Percentiles rank a stretch among this genome's conserved stretches.
These are phyloP conservation scores for Melanotaenia maccullochi DNA, from an alignment of 2,797 vertebrate genomes.

Conservation along the genomic window DNA sequence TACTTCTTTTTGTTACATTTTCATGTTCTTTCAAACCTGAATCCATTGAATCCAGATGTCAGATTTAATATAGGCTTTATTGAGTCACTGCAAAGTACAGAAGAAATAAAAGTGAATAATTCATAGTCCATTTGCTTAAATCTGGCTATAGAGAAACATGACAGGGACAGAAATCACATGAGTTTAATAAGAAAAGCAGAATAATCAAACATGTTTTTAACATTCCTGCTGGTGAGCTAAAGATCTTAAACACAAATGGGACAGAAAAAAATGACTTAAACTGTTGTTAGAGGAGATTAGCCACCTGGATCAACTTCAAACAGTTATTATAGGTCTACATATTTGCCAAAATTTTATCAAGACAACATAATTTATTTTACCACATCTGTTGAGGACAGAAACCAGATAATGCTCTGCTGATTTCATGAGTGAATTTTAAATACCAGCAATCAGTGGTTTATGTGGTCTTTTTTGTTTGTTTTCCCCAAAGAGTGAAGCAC, in stretches of 20 bases:
- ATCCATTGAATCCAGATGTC: slow-evolving; percentile 40
- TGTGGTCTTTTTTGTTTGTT: background rate
- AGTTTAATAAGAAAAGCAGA: slow-evolving; percentile 3
- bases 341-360: background rate
- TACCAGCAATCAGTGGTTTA: no score
- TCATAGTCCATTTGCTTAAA: slow-evolving; percentile 10
- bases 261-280: background rate
- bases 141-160: background rate
- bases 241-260: background rate
- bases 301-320: background rate
- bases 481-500: background rate
- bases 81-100: slow-evolving; percentile 16
- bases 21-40: slow-evolving; percentile 18
- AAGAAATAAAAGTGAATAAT: slow-evolving; percentile 33
- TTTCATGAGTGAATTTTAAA: background rate
- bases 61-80: slow-evolving; percentile 22
- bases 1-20: slow-evolving; percentile 13
- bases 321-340: background rate
- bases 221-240: background rate
- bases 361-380: background rate
- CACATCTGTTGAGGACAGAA: background rate
- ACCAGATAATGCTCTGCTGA: background rate
- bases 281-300: background rate
- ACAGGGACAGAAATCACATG: background rate
- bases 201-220: background rate